phyloP scores from a whole-genome alignment of 2,113 vertebrate genomes.

The Notechis scutatus region DNA sequence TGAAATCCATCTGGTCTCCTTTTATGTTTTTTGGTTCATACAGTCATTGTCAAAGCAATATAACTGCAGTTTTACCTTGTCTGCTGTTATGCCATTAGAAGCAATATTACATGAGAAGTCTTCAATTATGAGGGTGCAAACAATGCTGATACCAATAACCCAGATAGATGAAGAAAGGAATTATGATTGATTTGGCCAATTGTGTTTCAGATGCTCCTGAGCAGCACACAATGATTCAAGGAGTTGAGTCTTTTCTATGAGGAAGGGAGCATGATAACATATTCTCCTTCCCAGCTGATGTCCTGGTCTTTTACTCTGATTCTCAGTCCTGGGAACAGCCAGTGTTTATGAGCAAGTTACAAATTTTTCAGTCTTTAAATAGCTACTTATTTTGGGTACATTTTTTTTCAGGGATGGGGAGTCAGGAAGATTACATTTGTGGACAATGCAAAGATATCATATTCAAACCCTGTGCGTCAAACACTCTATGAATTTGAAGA shows the following conservation, averaged over 20 bases:
- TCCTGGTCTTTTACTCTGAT: neutral
- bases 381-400: neutral
- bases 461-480: constrained; percentile 95
- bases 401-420: constrained; percentile 85
- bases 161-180: neutral
- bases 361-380: neutral
- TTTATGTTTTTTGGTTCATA: neutral
- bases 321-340: neutral
- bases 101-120: neutral
- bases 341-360: neutral
- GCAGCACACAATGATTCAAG: neutral
- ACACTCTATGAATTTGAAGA: constrained; percentile 96
- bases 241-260: neutral
- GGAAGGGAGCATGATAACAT: neutral
- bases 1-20: neutral
- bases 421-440: constrained; percentile 95
- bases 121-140: neutral
- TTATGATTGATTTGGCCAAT: neutral
- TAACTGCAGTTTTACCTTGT: neutral
- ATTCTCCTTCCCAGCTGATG: neutral
- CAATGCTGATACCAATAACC: neutral
- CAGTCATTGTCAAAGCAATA: neutral
- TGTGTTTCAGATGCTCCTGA: neutral
- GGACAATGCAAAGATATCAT: constrained; percentile 97
- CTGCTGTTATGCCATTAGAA: neutral